Evolutionary conservation across 2,113 vertebrate species (phyloP), one percentile per base, ranked within the genome.

Genomic region (Pitta sordida): DNA sequence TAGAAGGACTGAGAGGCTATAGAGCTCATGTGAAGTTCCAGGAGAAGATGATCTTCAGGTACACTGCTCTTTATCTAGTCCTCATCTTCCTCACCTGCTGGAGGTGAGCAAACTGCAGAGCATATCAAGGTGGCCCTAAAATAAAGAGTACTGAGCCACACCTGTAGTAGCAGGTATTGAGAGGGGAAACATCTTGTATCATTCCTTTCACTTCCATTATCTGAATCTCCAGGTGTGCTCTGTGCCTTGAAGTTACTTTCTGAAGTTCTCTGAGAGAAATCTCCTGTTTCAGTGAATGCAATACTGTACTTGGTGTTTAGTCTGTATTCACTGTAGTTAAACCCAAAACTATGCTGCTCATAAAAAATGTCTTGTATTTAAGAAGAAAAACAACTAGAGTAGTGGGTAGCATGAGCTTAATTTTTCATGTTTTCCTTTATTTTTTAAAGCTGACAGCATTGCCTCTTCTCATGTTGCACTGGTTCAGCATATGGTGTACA

Each of bases 151-250:
- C 34, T 68, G 13, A 13, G 56, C 10, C 19, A 49, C 29, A 20
- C 3, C 3, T 9, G 0, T 6, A 37, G 46, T 9, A 48, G 19
- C 23, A 22, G 29, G 11, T 18, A 4, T 1, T 63, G 73, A n/a
- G 30, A 55, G 15, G 1, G 17, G 11, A 11, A 63, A 23, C 6
- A 44, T 48, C 11, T 53, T 65, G 36, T 7, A 10, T 32, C 37
- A n/a, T 32, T 11, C 19, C 59, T 77, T 62, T 56, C 4, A 37
- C 32, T 74, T 49, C 15, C 6, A 4, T 5, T 26, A 9, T 19
- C 62, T 86, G 56, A 52, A 39, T 39, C 4, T 34, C 30, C 30
- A 37, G 37, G 43, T 29, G 21, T 60, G 41, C 29, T 16, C 39
- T 56, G 24, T 6, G 3, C 15, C 36, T 69, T 51, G 26, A 27